A percentile compares a stretch with the other conserved stretches of the same genome.
phyloP scores from a whole-genome alignment of 2,797 vertebrate species.

The Sardinella longiceps region DNA sequence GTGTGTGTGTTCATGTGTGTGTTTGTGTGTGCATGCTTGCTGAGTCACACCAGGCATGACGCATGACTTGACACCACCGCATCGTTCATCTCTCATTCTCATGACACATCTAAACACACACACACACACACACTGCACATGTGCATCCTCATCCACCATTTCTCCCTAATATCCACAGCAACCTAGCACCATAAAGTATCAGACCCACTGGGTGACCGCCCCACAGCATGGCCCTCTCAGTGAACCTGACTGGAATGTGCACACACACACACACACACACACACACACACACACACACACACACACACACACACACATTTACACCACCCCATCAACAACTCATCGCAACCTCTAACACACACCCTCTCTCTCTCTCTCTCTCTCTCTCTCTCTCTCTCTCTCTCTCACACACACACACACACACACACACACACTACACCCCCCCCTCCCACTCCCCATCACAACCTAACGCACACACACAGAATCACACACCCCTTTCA shows the following conservation, averaged over 20 bases:
- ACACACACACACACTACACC: not conserved
- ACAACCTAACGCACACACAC: constrained; percentile 12
- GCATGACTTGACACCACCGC: not conserved
- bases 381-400: no score
- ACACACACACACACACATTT: not conserved
- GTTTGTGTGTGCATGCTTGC: no score
- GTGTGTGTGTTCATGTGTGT: no score
- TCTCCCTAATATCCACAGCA: not conserved
- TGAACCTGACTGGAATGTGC: not conserved
- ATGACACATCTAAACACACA: constrained; percentile 23
- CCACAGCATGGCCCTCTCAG: not conserved
- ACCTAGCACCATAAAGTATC: no score
- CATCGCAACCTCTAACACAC: no score
- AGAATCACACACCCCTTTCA: not conserved
- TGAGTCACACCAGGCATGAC: not conserved
- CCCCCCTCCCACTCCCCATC: no score
- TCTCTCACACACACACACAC: not conserved
- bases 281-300: not conserved
- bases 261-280: not conserved
- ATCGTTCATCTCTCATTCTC: not conserved
- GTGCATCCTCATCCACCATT: not conserved
- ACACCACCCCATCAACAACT: not conserved
- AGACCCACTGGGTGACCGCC: not conserved
- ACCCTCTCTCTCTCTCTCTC: no score
- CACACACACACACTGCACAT: not conserved